Evolutionary conservation across 2,888 invertebrate species (phyloP).

Genomic region (Ormyrus labotus): DNA sequence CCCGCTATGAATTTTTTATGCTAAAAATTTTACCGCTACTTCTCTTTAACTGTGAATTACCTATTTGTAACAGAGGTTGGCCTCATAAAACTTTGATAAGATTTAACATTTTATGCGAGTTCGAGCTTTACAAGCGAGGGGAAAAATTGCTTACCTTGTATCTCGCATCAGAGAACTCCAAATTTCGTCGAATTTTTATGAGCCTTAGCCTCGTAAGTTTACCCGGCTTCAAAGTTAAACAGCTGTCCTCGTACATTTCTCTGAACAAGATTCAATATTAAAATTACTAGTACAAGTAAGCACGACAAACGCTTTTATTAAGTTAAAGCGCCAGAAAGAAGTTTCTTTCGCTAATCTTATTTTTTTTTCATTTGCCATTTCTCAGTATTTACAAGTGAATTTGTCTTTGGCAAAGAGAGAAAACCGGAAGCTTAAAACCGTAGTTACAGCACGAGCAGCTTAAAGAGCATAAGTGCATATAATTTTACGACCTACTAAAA

Average conservation of each 20-base stretch:
- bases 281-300: too few relatives aligned
- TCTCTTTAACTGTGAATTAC: not conserved
- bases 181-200: constrained; percentile 30
- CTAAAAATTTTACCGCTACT: not conserved
- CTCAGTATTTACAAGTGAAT: not conserved
- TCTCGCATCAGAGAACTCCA: constrained; percentile 14
- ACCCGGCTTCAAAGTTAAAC: not conserved
- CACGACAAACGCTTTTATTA: too few relatives aligned
- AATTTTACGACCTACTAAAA: constrained; percentile 12
- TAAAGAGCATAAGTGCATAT: not conserved
- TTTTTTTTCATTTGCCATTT: too few relatives aligned
- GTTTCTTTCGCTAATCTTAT: too few relatives aligned
- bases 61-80: not conserved
- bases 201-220: not conserved
- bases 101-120: constrained; percentile 11
- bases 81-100: constrained; percentile 18
- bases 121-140: constrained; percentile 14
- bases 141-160: constrained; percentile 24
- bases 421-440: not conserved
- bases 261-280: too few relatives aligned
- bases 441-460: not conserved
- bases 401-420: not conserved
- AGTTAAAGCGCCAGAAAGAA: too few relatives aligned
- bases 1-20: too few relatives aligned
- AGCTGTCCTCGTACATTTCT: not conserved